Base-by-base conservation (phyloP, 2,888 invertebrate species). In the Amiota minor region DNA sequence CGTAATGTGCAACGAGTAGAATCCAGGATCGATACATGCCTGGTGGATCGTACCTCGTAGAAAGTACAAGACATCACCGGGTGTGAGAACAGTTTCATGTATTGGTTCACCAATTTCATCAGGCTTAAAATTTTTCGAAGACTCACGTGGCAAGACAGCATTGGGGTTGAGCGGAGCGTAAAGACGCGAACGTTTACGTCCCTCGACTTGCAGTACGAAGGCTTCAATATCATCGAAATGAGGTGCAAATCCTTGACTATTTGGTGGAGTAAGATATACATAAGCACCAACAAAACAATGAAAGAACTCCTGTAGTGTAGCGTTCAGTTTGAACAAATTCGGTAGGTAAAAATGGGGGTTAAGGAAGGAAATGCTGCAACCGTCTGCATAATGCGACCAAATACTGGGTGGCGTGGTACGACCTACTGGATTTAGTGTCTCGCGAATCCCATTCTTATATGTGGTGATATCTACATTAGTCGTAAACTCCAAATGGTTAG, bases 151-250 rank as follows among this genome's bases (percentile, higher is more conserved):
- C 55, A 99, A 90, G 2, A 92, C 89, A 88, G 96, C 95, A 55
- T 91, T 91, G 6, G 90, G 86, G 16, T 82, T 86, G 87, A 92
- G 91, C 14, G 98, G 97, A 79, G 93, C 93, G 72, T 98, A 99
- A 12, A 99, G 90, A 80, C 93, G 93, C 99, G 99, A 99, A 78
- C 94, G 93, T 89, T 99, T 99, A 82, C 94, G 94, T 0, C 99
- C 99, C 90, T 99, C 99, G 1, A 98, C 90, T 91, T 99, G 99
- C 67, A 99, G 88, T 65, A 99, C 94, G 88, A 99, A 99, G 0
- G 98, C 99, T 90, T 99, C 99, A 78, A 99, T 99, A 86, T 99
- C 99, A 90, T 99, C 99, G 88, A 95, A 99, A 89, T 99, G 99
- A 0, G 99, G 99, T 0, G 99, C 99, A 91, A 99, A 99, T 0